Evolutionary conservation across 2,797 vertebrate genomes (phyloP).

Genomic region (Sphenodon punctatus): DNA sequence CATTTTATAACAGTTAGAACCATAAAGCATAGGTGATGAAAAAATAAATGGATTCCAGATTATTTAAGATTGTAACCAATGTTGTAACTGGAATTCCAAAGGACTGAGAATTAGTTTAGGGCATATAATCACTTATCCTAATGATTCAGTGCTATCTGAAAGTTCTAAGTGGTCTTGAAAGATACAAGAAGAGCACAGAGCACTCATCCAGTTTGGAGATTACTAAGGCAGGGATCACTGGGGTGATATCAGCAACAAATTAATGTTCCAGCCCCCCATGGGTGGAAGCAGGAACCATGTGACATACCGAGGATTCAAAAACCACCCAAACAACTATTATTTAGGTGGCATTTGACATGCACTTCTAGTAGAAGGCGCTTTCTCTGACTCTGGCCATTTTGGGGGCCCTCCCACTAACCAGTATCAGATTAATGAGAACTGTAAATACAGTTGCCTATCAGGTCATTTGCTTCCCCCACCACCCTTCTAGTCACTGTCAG

Average conservation of each 20-base stretch:
- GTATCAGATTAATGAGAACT: too few species aligned
- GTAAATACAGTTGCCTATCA: too few species aligned
- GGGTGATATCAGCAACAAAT: not conserved
- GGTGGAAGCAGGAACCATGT: too few species aligned
- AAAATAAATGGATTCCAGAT: not conserved
- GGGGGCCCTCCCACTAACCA: too few species aligned
- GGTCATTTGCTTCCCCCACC: too few species aligned
- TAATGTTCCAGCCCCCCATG: too few species aligned
- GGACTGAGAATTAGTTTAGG: not conserved
- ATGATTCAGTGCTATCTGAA: not conserved
- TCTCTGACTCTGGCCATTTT: too few species aligned
- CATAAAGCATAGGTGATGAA: not conserved
- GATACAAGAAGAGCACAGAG: not conserved
- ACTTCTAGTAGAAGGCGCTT: too few species aligned
- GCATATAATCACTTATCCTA: not conserved
- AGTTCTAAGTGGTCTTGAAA: not conserved
- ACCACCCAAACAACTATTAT: too few species aligned
- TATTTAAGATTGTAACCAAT: not conserved
- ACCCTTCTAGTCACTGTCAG: too few species aligned
- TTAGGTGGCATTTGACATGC: too few species aligned
- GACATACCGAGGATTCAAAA: too few species aligned
- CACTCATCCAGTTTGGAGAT: not conserved
- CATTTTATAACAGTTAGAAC: not conserved
- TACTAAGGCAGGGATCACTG: not conserved
- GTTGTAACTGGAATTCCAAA: not conserved